Evolutionary conservation across 2,113 vertebrate genomes (phyloP).

Genomic region (Scortum barcoo): DNA sequence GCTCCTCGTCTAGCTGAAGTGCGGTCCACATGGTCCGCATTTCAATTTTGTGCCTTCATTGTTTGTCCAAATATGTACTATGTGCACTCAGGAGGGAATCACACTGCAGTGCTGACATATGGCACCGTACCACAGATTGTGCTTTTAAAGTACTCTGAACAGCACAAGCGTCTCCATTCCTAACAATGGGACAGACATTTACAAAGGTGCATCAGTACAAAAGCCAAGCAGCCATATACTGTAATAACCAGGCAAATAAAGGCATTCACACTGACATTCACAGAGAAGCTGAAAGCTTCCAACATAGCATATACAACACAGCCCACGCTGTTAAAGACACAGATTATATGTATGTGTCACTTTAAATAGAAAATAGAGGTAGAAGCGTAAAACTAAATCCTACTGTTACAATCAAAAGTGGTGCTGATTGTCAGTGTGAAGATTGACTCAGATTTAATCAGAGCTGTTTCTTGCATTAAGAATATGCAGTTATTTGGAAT

Average conservation of each 20-base stretch:
- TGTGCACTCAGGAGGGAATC: neutral
- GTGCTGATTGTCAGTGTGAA: slow-evolving; percentile 34
- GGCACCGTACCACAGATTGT: neutral
- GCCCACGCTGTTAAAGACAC: slow-evolving; percentile 39
- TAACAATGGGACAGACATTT: slow-evolving; percentile 7
- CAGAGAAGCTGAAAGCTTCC: slow-evolving; percentile 27
- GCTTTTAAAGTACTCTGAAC: slow-evolving; percentile 7
- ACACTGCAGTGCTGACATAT: neutral
- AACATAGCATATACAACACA: slow-evolving; percentile 25
- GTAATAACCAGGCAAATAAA: slow-evolving; percentile 25
- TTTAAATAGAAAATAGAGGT: slow-evolving; percentile 67
- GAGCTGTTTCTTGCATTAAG: neutral
- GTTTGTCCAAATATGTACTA: neutral
- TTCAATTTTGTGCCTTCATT: slow-evolving; percentile 7
- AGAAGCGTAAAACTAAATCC: slow-evolving; percentile 54
- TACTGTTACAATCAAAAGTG: neutral
- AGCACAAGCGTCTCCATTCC: slow-evolving; percentile 5
- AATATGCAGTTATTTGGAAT: neutral
- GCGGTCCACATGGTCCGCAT: neutral
- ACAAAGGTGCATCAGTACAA: slow-evolving; percentile 30
- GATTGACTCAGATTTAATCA: neutral
- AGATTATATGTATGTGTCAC: slow-evolving; percentile 22
- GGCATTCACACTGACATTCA: slow-evolving; percentile 38
- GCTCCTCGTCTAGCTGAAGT: neutral
- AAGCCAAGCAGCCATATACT: slow-evolving; percentile 40